phyloP scores from a whole-genome alignment of 1,140 invertebrate genomes.

The Atta cephalotes region DNA sequence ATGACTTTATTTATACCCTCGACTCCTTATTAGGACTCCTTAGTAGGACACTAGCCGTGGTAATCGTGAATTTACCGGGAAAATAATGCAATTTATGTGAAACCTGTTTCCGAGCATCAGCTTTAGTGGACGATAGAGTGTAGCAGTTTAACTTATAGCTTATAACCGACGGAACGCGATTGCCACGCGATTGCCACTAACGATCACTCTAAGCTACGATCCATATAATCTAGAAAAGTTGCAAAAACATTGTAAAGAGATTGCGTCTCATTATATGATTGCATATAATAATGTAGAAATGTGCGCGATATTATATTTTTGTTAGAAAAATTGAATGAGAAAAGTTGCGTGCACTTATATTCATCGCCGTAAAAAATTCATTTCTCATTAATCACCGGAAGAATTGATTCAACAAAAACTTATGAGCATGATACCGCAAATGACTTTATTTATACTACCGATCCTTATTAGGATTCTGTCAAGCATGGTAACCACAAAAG shows the following conservation, averaged over 20 bases:
- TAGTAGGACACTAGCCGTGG: constrained; percentile 53
- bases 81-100: constrained; percentile 43
- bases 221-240: neutral
- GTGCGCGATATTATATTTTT: neutral
- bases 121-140: neutral
- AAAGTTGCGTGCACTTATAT: neutral
- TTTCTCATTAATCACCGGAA: constrained; percentile 35
- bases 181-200: neutral
- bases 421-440: constrained; percentile 57
- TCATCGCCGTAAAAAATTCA: neutral
- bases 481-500: constrained; percentile 57
- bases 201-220: neutral
- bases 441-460: constrained; percentile 68
- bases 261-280: neutral
- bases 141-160: neutral
- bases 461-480: constrained; percentile 63
- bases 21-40: constrained; percentile 60
- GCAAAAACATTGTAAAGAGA: neutral
- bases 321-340: neutral
- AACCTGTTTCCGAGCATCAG: constrained; percentile 15
- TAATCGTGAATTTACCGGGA: constrained; percentile 51
- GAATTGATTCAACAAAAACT: constrained; percentile 52
- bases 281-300: neutral
- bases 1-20: constrained; percentile 73
- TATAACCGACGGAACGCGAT: neutral